Percentiles rank a stretch among this genome's conserved stretches.
phyloP scores from a whole-genome alignment of 1,140 invertebrate genomes.

The Bilobella aurantiaca region DNA sequence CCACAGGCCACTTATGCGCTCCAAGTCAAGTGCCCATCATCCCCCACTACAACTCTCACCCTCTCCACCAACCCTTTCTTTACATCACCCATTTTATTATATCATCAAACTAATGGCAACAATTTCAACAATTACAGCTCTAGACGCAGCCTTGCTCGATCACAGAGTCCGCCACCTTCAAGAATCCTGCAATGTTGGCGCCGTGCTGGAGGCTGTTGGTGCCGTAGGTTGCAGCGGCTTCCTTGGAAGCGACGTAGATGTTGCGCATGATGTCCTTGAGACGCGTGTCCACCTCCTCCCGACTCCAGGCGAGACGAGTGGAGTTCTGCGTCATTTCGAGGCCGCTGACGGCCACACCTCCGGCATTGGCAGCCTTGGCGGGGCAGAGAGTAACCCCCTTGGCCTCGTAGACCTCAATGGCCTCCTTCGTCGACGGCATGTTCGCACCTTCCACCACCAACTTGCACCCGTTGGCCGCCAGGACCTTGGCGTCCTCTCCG shows the following conservation, averaged over 20 bases:
- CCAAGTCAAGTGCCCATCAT: not conserved
- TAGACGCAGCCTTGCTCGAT: slow-evolving; percentile 19
- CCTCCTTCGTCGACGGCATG: slow-evolving; percentile 22
- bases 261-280: slow-evolving; percentile 14
- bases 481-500: slow-evolving; percentile 7
- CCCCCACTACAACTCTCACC: not conserved
- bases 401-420: slow-evolving; percentile 14
- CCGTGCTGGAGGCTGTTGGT: slow-evolving; percentile 8
- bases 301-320: not conserved
- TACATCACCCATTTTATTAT: too few relatives aligned
- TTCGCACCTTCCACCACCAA: slow-evolving; percentile 19
- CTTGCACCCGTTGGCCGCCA: slow-evolving; percentile 10
- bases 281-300: slow-evolving; percentile 13
- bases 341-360: slow-evolving; percentile 16
- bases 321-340: slow-evolving; percentile 23
- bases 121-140: not conserved
- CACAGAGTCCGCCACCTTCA: slow-evolving; percentile 19
- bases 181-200: slow-evolving; percentile 22
- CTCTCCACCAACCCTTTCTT: too few relatives aligned
- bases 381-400: slow-evolving; percentile 13
- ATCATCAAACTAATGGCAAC: too few relatives aligned
- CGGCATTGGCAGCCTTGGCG: slow-evolving; percentile 19
- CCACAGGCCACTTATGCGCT: not conserved
- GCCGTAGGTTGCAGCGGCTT: slow-evolving; percentile 1
- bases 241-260: slow-evolving; percentile 9